Percentiles rank a stretch among this genome's conserved stretches.
Evolutionary conservation across 2,113 vertebrate species (phyloP).

Genomic region (Ptilorrhoa leucosticta): DNA sequence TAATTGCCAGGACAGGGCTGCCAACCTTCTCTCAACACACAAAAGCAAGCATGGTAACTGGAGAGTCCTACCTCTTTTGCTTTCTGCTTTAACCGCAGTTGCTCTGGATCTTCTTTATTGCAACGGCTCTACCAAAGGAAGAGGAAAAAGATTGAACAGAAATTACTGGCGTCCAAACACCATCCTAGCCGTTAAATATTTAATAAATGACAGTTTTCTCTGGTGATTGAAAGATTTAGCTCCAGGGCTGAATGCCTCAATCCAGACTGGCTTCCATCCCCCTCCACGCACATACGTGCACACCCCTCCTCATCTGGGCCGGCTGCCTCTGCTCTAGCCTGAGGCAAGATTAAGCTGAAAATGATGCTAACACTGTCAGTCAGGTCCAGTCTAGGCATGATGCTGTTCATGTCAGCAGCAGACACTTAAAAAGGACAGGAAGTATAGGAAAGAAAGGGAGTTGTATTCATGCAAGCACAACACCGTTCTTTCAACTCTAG

Average conservation of each 20-base stretch:
- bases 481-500: background rate
- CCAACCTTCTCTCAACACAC: conserved; percentile 73
- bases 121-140: conserved; percentile 87
- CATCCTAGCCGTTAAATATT: conserved; percentile 71
- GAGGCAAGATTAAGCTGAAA: conserved; percentile 72
- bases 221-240: conserved; percentile 75
- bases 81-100: conserved; percentile 89
- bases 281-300: background rate
- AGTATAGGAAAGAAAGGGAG: conserved; percentile 23
- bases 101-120: conserved; percentile 88
- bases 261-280: conserved; percentile 55
- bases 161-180: conserved; percentile 71
- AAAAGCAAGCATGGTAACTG: conserved; percentile 66
- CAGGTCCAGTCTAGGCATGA: conserved; percentile 80
- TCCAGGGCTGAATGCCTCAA: conserved; percentile 70
- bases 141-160: conserved; percentile 60
- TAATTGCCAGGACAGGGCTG: conserved; percentile 86
- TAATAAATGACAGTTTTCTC: conserved; percentile 78
- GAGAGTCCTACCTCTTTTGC: conserved; percentile 85
- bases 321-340: conserved; percentile 69
- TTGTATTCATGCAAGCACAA: background rate
- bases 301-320: conserved; percentile 54
- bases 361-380: conserved; percentile 80
- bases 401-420: conserved; percentile 69
- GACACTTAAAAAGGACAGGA: conserved; percentile 55